phyloP scores from a whole-genome alignment of 1,140 invertebrate genomes.

The Bathynomus jamesi region DNA sequence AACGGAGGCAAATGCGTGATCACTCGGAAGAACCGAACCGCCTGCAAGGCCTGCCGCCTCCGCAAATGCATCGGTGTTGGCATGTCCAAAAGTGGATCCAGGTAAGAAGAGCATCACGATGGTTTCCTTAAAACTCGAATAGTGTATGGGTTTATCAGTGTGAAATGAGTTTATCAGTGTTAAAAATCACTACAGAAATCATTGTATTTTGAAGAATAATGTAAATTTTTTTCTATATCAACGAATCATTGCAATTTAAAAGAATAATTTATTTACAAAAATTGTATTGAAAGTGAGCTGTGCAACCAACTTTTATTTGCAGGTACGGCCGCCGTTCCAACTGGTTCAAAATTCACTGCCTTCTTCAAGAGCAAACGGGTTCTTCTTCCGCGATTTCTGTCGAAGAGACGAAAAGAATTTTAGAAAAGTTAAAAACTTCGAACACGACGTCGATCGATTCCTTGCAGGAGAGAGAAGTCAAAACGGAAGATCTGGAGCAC shows the following conservation, averaged over 20 bases:
- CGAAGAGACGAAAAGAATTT: not conserved
- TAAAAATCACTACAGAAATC: too few relatives aligned
- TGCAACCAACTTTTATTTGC: too few relatives aligned
- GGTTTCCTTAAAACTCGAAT: too few relatives aligned
- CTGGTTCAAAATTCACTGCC: slow-evolving; percentile 47
- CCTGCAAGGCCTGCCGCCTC: slow-evolving; percentile 90
- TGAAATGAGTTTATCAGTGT: too few relatives aligned
- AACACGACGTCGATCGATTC: not conserved
- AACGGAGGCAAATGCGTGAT: slow-evolving; percentile 89
- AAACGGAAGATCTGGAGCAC: not conserved
- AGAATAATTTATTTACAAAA: too few relatives aligned
- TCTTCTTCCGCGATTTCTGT: not conserved
- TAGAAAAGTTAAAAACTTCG: not conserved
- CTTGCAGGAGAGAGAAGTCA: not conserved
- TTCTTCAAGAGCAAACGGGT: slow-evolving; percentile 41
- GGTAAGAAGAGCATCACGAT: slow-evolving; percentile 23
- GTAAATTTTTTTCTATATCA: too few relatives aligned
- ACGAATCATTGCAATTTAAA: too few relatives aligned
- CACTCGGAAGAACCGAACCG: slow-evolving; percentile 90
- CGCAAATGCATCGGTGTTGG: slow-evolving; percentile 85
- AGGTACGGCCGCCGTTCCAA: slow-evolving; percentile 44
- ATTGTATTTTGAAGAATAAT: too few relatives aligned
- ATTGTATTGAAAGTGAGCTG: too few relatives aligned
- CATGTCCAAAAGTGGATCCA: slow-evolving; percentile 81
- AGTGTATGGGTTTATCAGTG: too few relatives aligned